A percentile compares a stretch with the other conserved stretches of the same genome.
phyloP scores from a whole-genome alignment of 2,888 invertebrate genomes.

The Diadromus collaris region DNA sequence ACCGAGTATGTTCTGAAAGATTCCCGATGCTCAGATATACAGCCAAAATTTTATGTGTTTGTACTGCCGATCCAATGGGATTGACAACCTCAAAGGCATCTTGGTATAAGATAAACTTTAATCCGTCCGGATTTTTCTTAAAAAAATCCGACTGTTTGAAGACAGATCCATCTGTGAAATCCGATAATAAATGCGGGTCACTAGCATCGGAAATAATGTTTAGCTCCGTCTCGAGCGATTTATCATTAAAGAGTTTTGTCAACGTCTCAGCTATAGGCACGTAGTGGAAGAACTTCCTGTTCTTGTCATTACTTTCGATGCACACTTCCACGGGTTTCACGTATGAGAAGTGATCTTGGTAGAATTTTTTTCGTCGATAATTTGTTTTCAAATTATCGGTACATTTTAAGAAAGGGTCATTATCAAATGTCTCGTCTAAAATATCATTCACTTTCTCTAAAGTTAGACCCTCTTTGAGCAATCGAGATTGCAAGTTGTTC shows the following conservation, averaged over 20 bases:
- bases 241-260: constrained; percentile 14
- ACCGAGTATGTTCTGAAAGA: constrained; percentile 49
- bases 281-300: constrained; percentile 21
- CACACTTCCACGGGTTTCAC: constrained; percentile 36
- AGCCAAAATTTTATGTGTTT: constrained; percentile 61
- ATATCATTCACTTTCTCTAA: constrained; percentile 46
- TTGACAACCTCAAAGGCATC: constrained; percentile 65
- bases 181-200: constrained; percentile 57
- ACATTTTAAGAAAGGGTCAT: constrained; percentile 20
- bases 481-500: constrained; percentile 40
- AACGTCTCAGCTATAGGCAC: constrained; percentile 22
- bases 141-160: constrained; percentile 64
- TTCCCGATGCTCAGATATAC: constrained; percentile 61
- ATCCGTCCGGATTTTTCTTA: constrained; percentile 58
- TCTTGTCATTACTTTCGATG: not conserved
- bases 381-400: not conserved
- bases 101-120: constrained; percentile 63
- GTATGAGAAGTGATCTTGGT: constrained; percentile 54
- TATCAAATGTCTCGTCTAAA: constrained; percentile 37
- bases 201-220: constrained; percentile 11
- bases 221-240: not conserved
- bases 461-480: constrained; percentile 30
- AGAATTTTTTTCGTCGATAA: constrained; percentile 55
- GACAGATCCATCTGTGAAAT: constrained; percentile 67
- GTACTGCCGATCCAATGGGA: constrained; percentile 59